Evolutionary conservation across 2,797 vertebrate genomes (phyloP), one percentile per base, ranked within the genome.

Genomic region (Streptopelia turtur): DNA sequence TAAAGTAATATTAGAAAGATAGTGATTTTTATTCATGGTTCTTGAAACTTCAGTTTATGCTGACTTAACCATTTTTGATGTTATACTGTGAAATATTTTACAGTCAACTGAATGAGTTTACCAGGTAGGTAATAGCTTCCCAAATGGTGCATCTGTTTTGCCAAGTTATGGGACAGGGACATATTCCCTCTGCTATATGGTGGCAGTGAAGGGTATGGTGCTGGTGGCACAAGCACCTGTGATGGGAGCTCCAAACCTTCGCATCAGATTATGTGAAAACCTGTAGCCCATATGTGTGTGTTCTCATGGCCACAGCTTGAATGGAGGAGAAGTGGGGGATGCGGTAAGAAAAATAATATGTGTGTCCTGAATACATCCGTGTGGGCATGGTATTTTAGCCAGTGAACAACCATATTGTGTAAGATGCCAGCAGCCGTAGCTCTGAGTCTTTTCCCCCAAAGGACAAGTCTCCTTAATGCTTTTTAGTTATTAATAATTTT

Each of bases 261-360:
- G 43, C 37, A 33, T 50, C 28, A 4, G 6, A 2, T n/a, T 24
- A 5, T 13, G 13, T 56, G 61, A 11, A 33, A 76, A 22, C 41
- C 37, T 35, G 30, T 43, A 10, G 31, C 11, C 33, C 3, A 0
- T 17, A 5, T 35, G 22, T 64, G 1, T 59, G 53, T 75, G 2
- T 70, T 81, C 57, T 83, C 31, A 63, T 49, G 87, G 35, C 31
- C 31, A 14, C 3, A 1, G 22, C 28, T 71, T 56, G 45, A 70
- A 23, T 39, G 35, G 53, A 74, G 35, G 53, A 74, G 56, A 75
- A 78, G 25, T 11, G 21, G 5, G 52, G 16, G 8, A 6, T 43
- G 20, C 2, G 3, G 2, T 87, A 53, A 56, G 23, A n/a, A 39
- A 57, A 66, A n/a, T 13, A 28, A 4, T 33, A 2, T 39, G 15